Evolutionary conservation across 2,797 vertebrate genomes (phyloP), one percentile per base, ranked within the genome.

Genomic region (Rhabdomys pumilio): DNA sequence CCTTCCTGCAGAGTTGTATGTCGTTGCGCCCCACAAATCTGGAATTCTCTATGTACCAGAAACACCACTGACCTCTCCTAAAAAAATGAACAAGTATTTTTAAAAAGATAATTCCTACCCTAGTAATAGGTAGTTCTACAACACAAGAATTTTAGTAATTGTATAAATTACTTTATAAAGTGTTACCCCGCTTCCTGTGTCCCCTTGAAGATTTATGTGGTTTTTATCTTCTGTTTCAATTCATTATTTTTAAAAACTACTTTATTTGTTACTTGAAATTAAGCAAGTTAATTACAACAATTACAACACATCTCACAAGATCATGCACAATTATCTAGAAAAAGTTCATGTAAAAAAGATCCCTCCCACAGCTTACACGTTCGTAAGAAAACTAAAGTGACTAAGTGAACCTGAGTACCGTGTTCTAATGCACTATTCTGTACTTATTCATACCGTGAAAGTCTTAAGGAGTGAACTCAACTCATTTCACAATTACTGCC

Each of bases 301-400:
- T 44, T 44, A 96, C 31, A 88, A 89, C 2, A 89, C 15, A 67
- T 26, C 59, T 89, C 44, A 65, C 83, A 95, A 89, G 13, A 67
- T 89, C 57, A 84, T 2, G 7, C 73, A 86, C 10, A 88, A 80
- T 65, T 94, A 91, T 53, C 29, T 38, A 79, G n/a, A 89, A 59
- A 94, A 82, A 87, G 65, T 84, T 17, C 10, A 89, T 90, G 41
- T 63, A 76, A 93, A 81, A 92, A 89, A 83, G 31, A 95, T 34
- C 2, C 55, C 81, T 93, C 86, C 38, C 57, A 77, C 11, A 57
- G n/a, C 59, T 24, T 61, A 73, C n/a, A 84, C 19, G 3, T 22
- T 86, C 69, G 55, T 76, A 89, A 87, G 61, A 87, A 93, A 94
- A 88, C 47, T 87, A 80, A 55, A 96, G 41, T 38, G 72, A 38